These are phyloP conservation scores for Eurytoma adleriae DNA, from an alignment of 2,888 invertebrate species.

Conservation along the genomic window DNA sequence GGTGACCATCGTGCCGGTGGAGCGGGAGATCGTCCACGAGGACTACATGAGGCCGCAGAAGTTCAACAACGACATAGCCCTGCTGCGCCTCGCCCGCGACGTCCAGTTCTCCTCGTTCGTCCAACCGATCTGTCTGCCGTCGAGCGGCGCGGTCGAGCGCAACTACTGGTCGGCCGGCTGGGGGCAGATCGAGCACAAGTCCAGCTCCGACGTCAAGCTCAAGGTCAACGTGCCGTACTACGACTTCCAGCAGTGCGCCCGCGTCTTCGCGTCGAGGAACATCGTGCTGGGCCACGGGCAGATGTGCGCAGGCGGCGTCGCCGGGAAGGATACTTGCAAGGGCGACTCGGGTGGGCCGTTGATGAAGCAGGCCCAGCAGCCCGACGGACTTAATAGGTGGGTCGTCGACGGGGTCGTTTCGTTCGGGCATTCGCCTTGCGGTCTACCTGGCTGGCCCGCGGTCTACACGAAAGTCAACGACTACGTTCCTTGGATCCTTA, in stretches of 20 bases:
- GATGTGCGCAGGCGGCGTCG: slow-evolving; percentile 84
- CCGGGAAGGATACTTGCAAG: slow-evolving; percentile 83
- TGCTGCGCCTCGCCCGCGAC: slow-evolving; percentile 80
- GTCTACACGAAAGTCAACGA: slow-evolving; percentile 81
- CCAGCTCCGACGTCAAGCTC: slow-evolving; percentile 78
- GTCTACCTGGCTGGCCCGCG: slow-evolving; percentile 79
- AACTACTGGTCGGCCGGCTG: slow-evolving; percentile 81
- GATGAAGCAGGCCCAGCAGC: slow-evolving; percentile 75
- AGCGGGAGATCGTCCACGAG: slow-evolving; percentile 82
- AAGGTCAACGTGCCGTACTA: slow-evolving; percentile 78
- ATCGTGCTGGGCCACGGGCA: slow-evolving; percentile 77
- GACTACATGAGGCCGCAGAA: slow-evolving; percentile 80
- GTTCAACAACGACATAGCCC: slow-evolving; percentile 82
- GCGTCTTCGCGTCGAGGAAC: slow-evolving; percentile 77
- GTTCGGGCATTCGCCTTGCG: slow-evolving; percentile 79
- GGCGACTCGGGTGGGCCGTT: slow-evolving; percentile 89
- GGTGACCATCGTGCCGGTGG: slow-evolving; percentile 80
- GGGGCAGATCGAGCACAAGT: slow-evolving; percentile 80
- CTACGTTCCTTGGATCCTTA: slow-evolving; percentile 80
- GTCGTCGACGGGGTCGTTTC: slow-evolving; percentile 80
- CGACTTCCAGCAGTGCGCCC: slow-evolving; percentile 76
- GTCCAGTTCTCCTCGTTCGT: slow-evolving; percentile 79
- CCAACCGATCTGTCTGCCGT: slow-evolving; percentile 81
- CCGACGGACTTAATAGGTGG: slow-evolving; percentile 68
- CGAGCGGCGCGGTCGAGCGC: slow-evolving; percentile 67